Base-by-base conservation (phyloP, 2,888 invertebrate species). In the Drosophila lacicola region DNA sequence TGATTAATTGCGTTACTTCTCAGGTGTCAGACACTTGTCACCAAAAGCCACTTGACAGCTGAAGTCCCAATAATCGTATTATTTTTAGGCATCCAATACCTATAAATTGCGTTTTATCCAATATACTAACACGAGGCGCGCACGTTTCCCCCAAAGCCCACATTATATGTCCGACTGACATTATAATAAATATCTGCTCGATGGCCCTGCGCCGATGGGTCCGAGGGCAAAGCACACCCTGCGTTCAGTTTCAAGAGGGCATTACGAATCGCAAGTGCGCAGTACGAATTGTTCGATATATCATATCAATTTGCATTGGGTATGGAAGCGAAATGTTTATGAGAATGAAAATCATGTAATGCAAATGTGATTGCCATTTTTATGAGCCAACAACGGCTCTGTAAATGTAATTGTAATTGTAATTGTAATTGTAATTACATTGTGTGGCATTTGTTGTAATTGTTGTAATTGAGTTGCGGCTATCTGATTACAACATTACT, bases 321-420 rank as follows among this genome's bases (percentile, higher is more conserved):
- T 29, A 29, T 29, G 29, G 29, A 29, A 29, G 8, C 29, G 29
- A 29, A 29, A 29, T 29, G 29, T 29, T 29, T 47, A 55, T 57
- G 57, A 64, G 44, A 64, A 60, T 69, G 25, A 70, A 73, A 73
- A 70, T 63, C 82, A 79, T 74, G 88, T 70, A 81, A 82, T 85
- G 82, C 69, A 79, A 82, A 87, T 87, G 82, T 80, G 80, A 73
- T 78, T 81, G 79, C 68, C 45, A 84, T 71, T 69, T 83, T 81
- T 72, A 84, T 87, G 78, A 70, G 74, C 14, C 63, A 64, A 50
- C 67, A 62, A 63, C 69, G 44, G 45, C 70, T 41, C 49, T 46
- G 34, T 56, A 39, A 68, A 29, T 33, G 36, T 46, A 41, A 53
- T 45, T 58, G 56, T 56, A 51, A 58, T 54, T 61, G 56, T 56